phyloP scores from a whole-genome alignment of 2,888 invertebrate species.

The Bembecia ichneumoniformis region DNA sequence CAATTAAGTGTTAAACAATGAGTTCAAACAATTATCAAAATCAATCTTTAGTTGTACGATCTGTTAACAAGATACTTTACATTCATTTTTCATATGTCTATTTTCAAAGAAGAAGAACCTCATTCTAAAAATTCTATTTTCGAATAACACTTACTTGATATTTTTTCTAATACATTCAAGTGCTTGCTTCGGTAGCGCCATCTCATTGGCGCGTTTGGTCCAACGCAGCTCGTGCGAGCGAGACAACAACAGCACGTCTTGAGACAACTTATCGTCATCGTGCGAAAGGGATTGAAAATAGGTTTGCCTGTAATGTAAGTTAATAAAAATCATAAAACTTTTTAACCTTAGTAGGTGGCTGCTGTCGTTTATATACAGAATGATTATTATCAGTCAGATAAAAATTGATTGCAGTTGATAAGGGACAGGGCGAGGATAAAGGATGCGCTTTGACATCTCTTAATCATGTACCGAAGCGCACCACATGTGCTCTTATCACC shows the following conservation, averaged over 20 bases:
- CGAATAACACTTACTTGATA: slow-evolving; percentile 17
- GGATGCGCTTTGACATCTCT: too few species aligned
- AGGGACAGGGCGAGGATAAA: too few species aligned
- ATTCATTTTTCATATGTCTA: too few species aligned
- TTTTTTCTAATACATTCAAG: slow-evolving; percentile 24
- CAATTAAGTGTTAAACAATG: too few species aligned
- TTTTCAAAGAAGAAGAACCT: too few species aligned
- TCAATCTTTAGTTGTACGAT: too few species aligned
- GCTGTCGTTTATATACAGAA: not conserved
- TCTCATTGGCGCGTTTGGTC: slow-evolving; percentile 31
- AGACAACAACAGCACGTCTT: slow-evolving; percentile 9
- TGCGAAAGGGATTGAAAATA: slow-evolving; percentile 7
- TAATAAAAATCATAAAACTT: slow-evolving; percentile 36
- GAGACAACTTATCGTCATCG: slow-evolving; percentile 1
- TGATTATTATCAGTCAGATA: too few species aligned
- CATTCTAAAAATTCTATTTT: not conserved
- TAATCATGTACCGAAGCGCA: too few species aligned
- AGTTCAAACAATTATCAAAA: too few species aligned
- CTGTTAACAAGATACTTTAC: too few species aligned
- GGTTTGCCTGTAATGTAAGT: slow-evolving; percentile 24
- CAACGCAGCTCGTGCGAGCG: slow-evolving; percentile 31
- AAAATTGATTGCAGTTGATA: too few species aligned
- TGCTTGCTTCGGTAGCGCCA: slow-evolving; percentile 19
- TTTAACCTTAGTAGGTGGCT: slow-evolving; percentile 31
- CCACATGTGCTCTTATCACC: too few species aligned